Evolutionary conservation across 1,140 invertebrate genomes (phyloP).

Genomic region (Mamestra configurata): DNA sequence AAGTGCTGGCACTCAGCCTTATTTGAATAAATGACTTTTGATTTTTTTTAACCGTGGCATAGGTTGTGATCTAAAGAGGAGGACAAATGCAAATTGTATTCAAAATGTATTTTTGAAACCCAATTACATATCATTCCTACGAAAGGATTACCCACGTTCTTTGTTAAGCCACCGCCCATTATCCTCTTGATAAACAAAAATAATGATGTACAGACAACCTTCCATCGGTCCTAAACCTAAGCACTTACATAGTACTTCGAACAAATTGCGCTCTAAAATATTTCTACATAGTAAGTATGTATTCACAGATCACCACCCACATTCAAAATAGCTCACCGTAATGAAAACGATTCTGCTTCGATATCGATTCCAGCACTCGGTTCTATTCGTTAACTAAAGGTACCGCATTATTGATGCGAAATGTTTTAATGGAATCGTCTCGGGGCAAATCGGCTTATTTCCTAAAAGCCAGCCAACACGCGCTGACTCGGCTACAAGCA

Average conservation of each 20-base stretch:
- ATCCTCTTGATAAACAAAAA: too few species aligned
- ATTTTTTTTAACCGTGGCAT: too few species aligned
- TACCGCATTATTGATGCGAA: conserved; percentile 36
- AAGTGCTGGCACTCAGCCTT: too few species aligned
- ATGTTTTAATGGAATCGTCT: conserved; percentile 56
- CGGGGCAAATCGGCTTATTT: conserved; percentile 63
- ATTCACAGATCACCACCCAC: background rate
- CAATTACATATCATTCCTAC: too few species aligned
- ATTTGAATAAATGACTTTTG: too few species aligned
- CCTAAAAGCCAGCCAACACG: conserved; percentile 7
- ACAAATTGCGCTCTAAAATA: background rate
- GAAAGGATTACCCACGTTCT: too few species aligned
- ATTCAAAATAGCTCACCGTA: conserved; percentile 9
- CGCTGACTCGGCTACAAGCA: conserved; percentile 40
- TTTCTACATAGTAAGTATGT: background rate
- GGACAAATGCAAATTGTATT: too few species aligned
- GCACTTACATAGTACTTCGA: background rate
- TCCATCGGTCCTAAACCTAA: too few species aligned
- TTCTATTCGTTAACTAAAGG: conserved; percentile 21
- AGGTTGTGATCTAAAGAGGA: too few species aligned
- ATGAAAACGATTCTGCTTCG: background rate
- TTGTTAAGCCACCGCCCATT: too few species aligned
- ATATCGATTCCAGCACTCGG: background rate
- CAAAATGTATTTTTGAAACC: too few species aligned
- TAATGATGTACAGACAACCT: too few species aligned